Conservation (phyloP, 1,140 invertebrate genomes). For the Zaprionus nigranus region DNA sequence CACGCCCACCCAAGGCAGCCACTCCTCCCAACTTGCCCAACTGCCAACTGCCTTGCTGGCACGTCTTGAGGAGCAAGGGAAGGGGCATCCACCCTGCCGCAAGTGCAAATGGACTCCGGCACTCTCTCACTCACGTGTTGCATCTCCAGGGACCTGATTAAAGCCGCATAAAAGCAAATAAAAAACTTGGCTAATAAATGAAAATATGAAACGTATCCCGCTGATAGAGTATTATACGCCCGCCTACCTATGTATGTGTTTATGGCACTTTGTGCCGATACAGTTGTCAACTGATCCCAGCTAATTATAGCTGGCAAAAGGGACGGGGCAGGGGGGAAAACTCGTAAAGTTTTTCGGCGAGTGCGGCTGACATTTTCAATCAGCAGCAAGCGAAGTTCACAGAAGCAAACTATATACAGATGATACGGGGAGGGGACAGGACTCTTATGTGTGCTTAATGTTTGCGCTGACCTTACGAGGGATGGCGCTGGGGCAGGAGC, state of each 20-base stretch:
- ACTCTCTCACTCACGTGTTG: constrained; percentile 72
- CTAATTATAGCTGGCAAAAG: constrained; percentile 60
- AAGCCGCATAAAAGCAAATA: constrained; percentile 81
- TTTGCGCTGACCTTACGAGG: constrained; percentile 47
- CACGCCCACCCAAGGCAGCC: constrained; percentile 45
- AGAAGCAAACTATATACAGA: constrained; percentile 25
- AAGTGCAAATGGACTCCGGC: constrained; percentile 39
- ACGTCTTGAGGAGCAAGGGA: constrained; percentile 4
- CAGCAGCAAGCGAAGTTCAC: constrained; percentile 41
- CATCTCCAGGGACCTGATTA: constrained; percentile 84
- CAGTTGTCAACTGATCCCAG: constrained; percentile 29
- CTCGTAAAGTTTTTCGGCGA: constrained; percentile 28
- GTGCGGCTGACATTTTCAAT: constrained; percentile 78
- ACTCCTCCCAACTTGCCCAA: background rate
- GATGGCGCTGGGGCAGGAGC: background rate
- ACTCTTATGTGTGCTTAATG: constrained; percentile 28
- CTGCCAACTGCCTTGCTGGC: background rate
- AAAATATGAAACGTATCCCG: constrained; percentile 72
- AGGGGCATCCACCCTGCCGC: constrained; percentile 36
- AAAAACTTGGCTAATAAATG: constrained; percentile 78
- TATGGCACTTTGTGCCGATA: background rate
- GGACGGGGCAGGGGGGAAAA: background rate
- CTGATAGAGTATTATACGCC: background rate
- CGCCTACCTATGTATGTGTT: background rate
- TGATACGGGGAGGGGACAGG: constrained; percentile 1